These are phyloP conservation scores for Delphinus delphis DNA, from an alignment of 2,113 vertebrate species.

Conservation along the genomic window DNA sequence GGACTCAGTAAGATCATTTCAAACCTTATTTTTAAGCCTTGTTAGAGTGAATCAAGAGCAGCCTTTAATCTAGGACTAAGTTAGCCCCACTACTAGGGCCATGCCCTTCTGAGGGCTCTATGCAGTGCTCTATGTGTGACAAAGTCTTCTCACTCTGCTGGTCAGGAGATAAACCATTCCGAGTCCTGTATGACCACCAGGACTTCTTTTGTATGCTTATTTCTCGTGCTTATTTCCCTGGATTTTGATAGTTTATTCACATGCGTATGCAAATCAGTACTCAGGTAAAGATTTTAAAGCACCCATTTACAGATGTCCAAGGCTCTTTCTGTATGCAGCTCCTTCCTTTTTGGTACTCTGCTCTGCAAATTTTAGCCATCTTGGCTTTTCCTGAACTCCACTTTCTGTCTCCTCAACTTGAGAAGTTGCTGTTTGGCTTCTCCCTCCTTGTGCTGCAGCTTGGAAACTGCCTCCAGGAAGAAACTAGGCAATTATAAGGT, in stretches of 20 bases:
- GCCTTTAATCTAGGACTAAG: background rate
- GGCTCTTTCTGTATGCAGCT: background rate
- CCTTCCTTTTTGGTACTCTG: background rate
- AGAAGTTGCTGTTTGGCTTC: background rate
- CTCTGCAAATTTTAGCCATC: background rate
- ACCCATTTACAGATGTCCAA: background rate
- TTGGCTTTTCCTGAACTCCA: background rate
- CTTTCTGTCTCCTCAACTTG: background rate
- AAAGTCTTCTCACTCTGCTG: background rate
- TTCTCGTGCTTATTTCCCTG: background rate
- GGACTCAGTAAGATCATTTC: background rate
- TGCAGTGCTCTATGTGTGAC: fast-evolving
- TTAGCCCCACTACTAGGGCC: background rate
- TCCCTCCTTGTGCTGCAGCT: background rate
- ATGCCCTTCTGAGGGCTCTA: no score
- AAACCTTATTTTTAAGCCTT: background rate
- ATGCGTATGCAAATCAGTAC: background rate
- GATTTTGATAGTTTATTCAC: background rate
- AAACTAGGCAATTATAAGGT: background rate
- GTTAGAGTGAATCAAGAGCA: background rate
- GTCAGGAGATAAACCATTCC: background rate
- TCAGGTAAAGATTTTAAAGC: background rate
- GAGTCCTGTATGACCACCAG: background rate
- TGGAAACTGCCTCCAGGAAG: background rate
- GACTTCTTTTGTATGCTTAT: background rate